Evolutionary conservation across 2,888 invertebrate species (phyloP), one percentile per base, ranked within the genome.

Genomic region (Hypsopygia costalis): DNA sequence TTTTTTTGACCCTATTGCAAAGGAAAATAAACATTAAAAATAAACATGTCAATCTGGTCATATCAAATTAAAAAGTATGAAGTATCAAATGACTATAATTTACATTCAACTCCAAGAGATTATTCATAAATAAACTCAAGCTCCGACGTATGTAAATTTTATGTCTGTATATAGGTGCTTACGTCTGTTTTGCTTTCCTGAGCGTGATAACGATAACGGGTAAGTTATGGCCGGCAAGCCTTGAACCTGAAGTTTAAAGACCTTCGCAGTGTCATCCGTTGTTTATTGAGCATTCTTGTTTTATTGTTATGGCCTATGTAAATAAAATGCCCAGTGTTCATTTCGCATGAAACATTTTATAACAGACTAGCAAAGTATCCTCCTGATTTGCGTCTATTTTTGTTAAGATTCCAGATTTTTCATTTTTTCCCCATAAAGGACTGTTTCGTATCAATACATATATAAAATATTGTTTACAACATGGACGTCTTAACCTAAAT

Each of bases 181-280:
- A 25, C 21, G 10, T 21, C n/a, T 20, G 29, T 9, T 41, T 49
- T 50, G 56, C 62, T 60, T 57, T 59, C 55, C 56, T 52, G 54
- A 62, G 64, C 62, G 55, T 66, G 73, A 77, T 79, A 73, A 65
- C 60, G 74, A 75, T 77, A 79, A 61, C 59, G 59, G 40, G 54
- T 68, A 69, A 78, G 63, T 74, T 66, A 76, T 67, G 62, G 54
- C 62, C 62, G 57, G 47, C 68, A 63, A 73, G 67, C 82, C 83
- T 82, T 82, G 83, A 83, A 81, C 83, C 72, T 71, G 56, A 59
- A 58, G 73, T 62, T 70, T 74, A 79, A 78, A 69, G 78, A 78
- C 73, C 78, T 74, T 62, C 62, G 58, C 61, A 62, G 62, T 62
- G 59, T 68, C 67, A 56, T 56, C 59, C 60, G 65, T 70, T 74